Conservation (phyloP, 2,113 vertebrate species). For the Reinhardtius hippoglossoides region DNA sequence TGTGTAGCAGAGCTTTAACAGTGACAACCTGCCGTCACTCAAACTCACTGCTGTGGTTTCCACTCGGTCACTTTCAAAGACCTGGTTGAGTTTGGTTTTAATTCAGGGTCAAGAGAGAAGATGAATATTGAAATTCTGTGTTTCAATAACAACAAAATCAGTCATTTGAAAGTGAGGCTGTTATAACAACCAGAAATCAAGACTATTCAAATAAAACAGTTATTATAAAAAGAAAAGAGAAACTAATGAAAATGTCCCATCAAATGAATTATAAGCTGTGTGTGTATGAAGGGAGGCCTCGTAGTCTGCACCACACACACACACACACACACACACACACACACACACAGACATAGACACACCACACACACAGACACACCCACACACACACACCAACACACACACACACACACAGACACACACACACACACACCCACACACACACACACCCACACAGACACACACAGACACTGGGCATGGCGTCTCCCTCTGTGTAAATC, state of each 20-base stretch:
- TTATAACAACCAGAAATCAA: background rate
- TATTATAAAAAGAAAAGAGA: background rate
- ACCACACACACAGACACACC: conserved; percentile 13
- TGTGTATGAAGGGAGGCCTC: background rate
- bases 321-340: conserved; percentile 13
- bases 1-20: background rate
- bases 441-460: conserved; percentile 4
- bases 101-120: background rate
- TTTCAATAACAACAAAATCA: too few relatives aligned
- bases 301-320: background rate
- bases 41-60: background rate
- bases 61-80: background rate
- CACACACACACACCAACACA: background rate
- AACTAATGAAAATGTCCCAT: background rate
- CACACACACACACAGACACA: conserved; percentile 13
- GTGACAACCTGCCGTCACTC: background rate
- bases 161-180: too few relatives aligned
- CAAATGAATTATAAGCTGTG: background rate
- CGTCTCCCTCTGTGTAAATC: conserved; percentile 33
- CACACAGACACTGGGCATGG: background rate
- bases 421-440: conserved; percentile 2
- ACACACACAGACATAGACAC: background rate
- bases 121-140: too few relatives aligned
- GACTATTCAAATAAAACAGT: background rate
- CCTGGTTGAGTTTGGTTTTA: background rate